Evolutionary conservation across 64 coral and sea anemone species (phyloP).

Genomic region (Porites lutea): DNA sequence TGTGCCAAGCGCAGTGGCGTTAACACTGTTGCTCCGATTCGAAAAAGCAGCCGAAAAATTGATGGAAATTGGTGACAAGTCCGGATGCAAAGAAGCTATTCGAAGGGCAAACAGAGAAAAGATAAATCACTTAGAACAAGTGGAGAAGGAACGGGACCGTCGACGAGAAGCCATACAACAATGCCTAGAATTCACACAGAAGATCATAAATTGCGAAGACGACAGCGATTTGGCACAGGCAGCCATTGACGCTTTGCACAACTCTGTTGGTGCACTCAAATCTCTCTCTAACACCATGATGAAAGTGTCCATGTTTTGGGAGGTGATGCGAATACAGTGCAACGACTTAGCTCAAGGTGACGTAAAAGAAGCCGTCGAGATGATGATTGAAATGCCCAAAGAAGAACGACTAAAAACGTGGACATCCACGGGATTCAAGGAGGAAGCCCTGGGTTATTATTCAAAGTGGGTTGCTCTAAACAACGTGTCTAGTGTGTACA

Average conservation of each 20-base stretch:
- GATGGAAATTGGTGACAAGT: neutral
- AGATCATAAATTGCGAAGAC: conserved; percentile 34
- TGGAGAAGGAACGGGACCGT: conserved; percentile 34
- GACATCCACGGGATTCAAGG: conserved; percentile 52
- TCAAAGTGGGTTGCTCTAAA: conserved; percentile 69
- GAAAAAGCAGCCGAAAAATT: neutral
- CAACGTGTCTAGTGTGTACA: conserved; percentile 65
- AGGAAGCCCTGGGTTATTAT: conserved; percentile 35
- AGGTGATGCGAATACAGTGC: conserved; percentile 44
- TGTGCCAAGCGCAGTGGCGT: neutral
- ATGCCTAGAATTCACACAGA: conserved; percentile 63
- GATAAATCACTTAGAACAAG: conserved; percentile 49
- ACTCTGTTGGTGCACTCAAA: conserved; percentile 68
- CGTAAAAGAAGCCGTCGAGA: neutral
- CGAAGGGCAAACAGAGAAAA: conserved; percentile 53
- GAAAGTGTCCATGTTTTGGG: conserved; percentile 67
- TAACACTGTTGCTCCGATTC: neutral
- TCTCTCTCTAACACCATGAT: conserved; percentile 69
- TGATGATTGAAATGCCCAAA: conserved; percentile 27
- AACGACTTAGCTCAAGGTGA: neutral
- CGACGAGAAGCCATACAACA: conserved; percentile 43
- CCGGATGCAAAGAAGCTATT: conserved; percentile 20
- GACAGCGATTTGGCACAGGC: conserved; percentile 44
- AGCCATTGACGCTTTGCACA: conserved; percentile 66
- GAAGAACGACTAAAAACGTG: conserved; percentile 58